Conservation (phyloP, 1,140 invertebrate species). For the Meteorus sp. region DNA sequence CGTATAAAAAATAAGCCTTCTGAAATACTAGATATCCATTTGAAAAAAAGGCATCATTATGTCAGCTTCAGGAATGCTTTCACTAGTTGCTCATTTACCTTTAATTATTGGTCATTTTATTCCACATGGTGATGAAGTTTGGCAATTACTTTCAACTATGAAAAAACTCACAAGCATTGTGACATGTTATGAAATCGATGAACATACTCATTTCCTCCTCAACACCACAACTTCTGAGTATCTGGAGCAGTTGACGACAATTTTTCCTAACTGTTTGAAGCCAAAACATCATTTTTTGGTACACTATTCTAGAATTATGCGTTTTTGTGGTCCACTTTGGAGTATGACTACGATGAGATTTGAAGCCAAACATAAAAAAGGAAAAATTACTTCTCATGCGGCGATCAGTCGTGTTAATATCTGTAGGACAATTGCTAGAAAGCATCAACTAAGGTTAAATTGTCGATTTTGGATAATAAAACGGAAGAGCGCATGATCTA, state of each 20-base stretch:
- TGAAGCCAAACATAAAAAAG: conserved; percentile 38
- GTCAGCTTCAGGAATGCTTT: conserved; percentile 37
- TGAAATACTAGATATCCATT: conserved; percentile 16
- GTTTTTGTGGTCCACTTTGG: conserved; percentile 30
- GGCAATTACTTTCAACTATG: conserved; percentile 30
- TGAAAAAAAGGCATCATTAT: conserved; percentile 30
- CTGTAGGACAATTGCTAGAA: conserved; percentile 12
- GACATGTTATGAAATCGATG: conserved; percentile 1
- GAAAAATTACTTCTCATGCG: conserved; percentile 31
- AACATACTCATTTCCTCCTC: neutral
- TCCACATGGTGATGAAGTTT: conserved; percentile 27
- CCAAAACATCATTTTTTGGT: conserved; percentile 39
- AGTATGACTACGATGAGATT: conserved; percentile 35
- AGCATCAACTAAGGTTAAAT: conserved; percentile 23
- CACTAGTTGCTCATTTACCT: conserved; percentile 32
- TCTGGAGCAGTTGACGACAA: conserved; percentile 18
- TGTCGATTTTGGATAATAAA: too few species aligned
- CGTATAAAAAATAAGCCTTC: conserved; percentile 27
- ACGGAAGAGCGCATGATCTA: too few species aligned
- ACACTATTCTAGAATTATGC: conserved; percentile 36
- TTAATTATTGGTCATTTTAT: conserved; percentile 35
- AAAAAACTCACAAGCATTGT: conserved; percentile 28
- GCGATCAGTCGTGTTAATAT: conserved; percentile 14
- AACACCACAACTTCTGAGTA: conserved; percentile 17
- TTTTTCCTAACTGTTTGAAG: conserved; percentile 33